These are phyloP conservation scores for Pristionchus maxplancki DNA, from an alignment of 2,888 invertebrate genomes.

Conservation along the genomic window DNA sequence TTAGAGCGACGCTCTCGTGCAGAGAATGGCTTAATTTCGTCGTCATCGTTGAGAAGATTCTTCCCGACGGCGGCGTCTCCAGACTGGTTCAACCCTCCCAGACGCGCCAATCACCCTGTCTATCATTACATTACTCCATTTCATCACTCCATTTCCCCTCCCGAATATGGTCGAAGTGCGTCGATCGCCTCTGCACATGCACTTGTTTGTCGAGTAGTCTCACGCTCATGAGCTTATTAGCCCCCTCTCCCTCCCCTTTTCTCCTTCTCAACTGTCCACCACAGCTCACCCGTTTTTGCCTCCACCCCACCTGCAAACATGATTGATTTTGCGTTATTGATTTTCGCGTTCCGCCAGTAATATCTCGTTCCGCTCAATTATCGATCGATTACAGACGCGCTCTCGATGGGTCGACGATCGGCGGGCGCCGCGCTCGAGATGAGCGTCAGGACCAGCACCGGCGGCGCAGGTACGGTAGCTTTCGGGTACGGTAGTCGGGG, in stretches of 20 bases:
- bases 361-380: not conserved
- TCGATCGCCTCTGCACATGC: not conserved
- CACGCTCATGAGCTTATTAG: constrained; percentile 16
- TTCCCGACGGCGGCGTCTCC: not conserved
- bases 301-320: too few relatives aligned
- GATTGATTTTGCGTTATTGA: not conserved
- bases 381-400: constrained; percentile 2
- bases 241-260: not conserved
- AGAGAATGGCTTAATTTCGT: constrained; percentile 25
- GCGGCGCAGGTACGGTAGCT: not conserved
- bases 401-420: constrained; percentile 49
- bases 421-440: constrained; percentile 45
- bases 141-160: not conserved
- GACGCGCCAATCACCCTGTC: constrained; percentile 3
- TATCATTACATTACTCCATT: not conserved
- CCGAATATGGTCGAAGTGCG: not conserved
- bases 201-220: not conserved
- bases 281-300: not conserved
- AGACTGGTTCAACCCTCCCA: not conserved
- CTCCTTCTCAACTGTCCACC: not conserved
- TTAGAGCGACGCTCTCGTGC: not conserved
- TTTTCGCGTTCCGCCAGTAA: too few relatives aligned
- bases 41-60: too few relatives aligned
- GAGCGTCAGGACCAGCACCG: constrained; percentile 4
- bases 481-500: not conserved